Base-by-base conservation (phyloP, 2,113 vertebrate species). In the Clarias magur region DNA sequence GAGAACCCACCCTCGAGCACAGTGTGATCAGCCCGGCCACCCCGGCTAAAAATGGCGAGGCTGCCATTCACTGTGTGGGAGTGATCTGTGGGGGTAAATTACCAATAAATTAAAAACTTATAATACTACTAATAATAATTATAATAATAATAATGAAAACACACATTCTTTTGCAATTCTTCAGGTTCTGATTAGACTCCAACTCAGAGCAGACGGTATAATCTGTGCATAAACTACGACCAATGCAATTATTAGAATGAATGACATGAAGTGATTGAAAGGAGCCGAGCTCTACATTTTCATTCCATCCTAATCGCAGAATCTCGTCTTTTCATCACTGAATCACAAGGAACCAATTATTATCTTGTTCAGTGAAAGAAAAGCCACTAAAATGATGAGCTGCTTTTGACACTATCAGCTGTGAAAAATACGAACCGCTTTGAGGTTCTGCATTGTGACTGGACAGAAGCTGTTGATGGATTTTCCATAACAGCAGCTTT, bases 1-100 rank as follows among this genome's bases (percentile, higher is more conserved):
- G 48, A 80, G 38, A 80, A 85, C 16, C 62, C 30, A 6, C 70
- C 79, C 70, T n/a, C 7, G 16, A 86, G 67, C 82, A 70, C 4
- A 27, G 15, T n/a, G 56, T 25, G 53, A 75, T 83, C 79, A 59
- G 53, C 82, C 62, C 10, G 2, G 2, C 27, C 23, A 65, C 27
- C 42, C 2, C 8, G 30, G 70, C 68, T 75, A 48, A 38, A 54
- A 75, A 82, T 25, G 10, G 86, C 10, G n/a, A 72, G 23, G 42
- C 23, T 19, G 73, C 21, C 19, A 0, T 27, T 79, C 53, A 56
- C 75, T 16, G 15, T 6, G 6, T 56, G 53, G 25, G n/a, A 73
- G 17, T 19, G 65, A 57, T 57, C 54, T 79, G 15, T 19, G 53
- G 12, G 0, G 19, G 8, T 27, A 56, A 48, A 48, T 48, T 8